Percentiles rank a stretch among this genome's conserved stretches.
Conservation (phyloP, 2,888 invertebrate genomes). For the Parascotia fuliginaria region DNA sequence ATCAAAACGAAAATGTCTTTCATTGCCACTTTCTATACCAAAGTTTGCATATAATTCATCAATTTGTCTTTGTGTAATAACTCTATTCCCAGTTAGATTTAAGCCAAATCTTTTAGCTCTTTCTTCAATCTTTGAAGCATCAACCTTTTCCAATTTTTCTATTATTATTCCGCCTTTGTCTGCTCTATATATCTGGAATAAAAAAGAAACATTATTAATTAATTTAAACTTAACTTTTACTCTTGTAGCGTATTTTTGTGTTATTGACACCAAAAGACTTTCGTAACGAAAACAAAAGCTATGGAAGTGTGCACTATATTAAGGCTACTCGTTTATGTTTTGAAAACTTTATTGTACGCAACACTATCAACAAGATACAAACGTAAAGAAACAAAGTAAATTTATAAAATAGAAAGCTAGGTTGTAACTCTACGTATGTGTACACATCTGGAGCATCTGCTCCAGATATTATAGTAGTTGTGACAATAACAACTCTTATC, state of each 20-base stretch:
- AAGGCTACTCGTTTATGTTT: no score
- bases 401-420: no score
- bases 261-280: no score
- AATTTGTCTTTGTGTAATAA: slow-evolving; percentile 78
- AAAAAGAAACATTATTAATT: neutral
- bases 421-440: no score
- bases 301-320: no score
- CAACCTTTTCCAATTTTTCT: slow-evolving; percentile 71
- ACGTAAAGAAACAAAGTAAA: no score
- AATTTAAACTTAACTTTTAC: no score
- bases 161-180: slow-evolving; percentile 67
- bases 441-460: no score
- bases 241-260: no score
- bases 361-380: no score
- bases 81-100: slow-evolving; percentile 71
- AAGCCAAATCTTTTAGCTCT: slow-evolving; percentile 78
- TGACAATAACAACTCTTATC: neutral
- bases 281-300: no score
- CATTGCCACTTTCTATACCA: slow-evolving; percentile 83
- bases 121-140: slow-evolving; percentile 75
- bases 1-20: slow-evolving; percentile 89
- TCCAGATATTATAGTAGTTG: neutral
- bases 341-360: no score
- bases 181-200: slow-evolving; percentile 55
- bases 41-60: slow-evolving; percentile 76